Percentiles rank a stretch among this genome's conserved stretches.
Conservation (phyloP, 2,113 vertebrate species). For the Thamnophis sirtalis region DNA sequence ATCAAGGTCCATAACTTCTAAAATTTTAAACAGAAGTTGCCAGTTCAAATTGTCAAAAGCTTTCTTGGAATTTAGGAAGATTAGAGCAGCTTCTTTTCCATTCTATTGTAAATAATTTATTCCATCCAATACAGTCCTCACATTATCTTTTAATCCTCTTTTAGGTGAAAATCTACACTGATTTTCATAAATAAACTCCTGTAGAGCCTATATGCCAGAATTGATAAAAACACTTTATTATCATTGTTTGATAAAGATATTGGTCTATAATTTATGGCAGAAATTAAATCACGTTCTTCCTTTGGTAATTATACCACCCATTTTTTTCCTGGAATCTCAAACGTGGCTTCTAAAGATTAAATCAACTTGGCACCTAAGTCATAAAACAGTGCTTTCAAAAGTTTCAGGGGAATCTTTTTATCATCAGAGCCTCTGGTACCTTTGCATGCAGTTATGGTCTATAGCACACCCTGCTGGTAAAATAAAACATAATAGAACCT, state of each 20-base stretch:
- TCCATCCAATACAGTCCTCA: not conserved
- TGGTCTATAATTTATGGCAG: not conserved
- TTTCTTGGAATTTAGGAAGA: not conserved
- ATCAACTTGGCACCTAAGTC: not conserved
- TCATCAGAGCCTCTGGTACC: not conserved
- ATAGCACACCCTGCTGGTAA: not conserved
- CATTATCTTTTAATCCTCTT: not conserved
- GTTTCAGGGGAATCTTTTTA: not conserved
- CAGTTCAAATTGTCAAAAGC: not conserved
- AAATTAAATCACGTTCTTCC: not conserved
- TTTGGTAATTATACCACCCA: not conserved
- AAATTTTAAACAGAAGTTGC: not conserved
- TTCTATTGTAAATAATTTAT: not conserved
- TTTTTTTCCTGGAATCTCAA: not conserved
- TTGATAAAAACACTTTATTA: not conserved
- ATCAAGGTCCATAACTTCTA: not conserved
- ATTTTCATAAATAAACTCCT: not conserved
- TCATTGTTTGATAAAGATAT: not conserved
- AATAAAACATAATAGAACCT: not conserved
- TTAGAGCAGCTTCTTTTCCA: too few relatives aligned
- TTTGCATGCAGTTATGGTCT: not conserved
- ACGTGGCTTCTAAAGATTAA: not conserved
- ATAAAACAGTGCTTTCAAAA: not conserved
- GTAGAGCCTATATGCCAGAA: not conserved
- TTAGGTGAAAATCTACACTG: not conserved